Percentiles rank a stretch among this genome's conserved stretches.
Evolutionary conservation across 2,888 invertebrate species (phyloP).

Genomic region (Xestia c-nigrum): DNA sequence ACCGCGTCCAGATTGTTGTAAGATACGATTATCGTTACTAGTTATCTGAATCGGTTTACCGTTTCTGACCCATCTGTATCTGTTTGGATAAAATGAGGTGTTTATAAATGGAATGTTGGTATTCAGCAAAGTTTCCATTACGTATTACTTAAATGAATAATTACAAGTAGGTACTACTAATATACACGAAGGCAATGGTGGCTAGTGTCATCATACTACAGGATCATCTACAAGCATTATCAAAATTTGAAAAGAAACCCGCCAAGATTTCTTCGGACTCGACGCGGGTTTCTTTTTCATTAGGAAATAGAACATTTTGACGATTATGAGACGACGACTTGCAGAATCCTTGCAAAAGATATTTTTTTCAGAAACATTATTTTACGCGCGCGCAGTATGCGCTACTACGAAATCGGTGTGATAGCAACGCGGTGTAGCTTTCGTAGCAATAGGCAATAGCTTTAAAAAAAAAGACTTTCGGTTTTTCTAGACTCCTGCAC

Average conservation of each 20-base stretch:
- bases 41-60: conserved; percentile 98
- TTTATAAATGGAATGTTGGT: conserved; percentile 11
- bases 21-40: conserved; percentile 98
- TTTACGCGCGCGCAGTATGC: no score
- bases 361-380: no score
- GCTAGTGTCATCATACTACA: not conserved
- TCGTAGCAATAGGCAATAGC: no score
- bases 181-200: not conserved
- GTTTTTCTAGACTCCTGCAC: not conserved
- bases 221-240: not conserved
- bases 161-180: no score
- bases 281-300: not conserved
- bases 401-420: no score
- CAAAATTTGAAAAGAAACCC: not conserved
- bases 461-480: no score
- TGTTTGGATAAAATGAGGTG: conserved; percentile 78
- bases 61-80: conserved; percentile 98
- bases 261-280: not conserved
- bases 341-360: no score
- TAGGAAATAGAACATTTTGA: not conserved
- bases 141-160: no score
- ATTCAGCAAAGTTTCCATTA: not conserved
- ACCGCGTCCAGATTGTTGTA: conserved; percentile 98
- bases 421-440: no score
- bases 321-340: not conserved